Conservation (phyloP, 2,797 vertebrate species). For the Nyctalus aviator region DNA sequence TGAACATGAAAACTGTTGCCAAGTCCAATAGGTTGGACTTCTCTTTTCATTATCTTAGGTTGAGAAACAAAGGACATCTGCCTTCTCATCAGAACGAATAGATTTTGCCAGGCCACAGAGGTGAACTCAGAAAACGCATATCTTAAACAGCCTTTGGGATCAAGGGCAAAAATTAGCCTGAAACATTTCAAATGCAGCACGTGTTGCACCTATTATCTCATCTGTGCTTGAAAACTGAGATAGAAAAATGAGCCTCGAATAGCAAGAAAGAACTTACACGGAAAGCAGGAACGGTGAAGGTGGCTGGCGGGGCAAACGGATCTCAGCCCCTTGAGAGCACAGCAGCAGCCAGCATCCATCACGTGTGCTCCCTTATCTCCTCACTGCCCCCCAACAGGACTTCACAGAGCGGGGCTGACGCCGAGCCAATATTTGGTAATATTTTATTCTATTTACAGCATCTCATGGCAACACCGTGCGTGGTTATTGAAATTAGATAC, state of each 20-base stretch:
- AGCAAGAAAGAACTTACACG: slow-evolving; percentile 14
- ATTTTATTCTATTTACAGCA: neutral
- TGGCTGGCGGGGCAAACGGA: neutral
- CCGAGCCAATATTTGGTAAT: slow-evolving; percentile 69
- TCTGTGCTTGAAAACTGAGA: slow-evolving; percentile 80
- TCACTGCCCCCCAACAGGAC: slow-evolving; percentile 60
- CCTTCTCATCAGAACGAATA: accelerated
- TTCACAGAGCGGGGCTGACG: slow-evolving; percentile 44
- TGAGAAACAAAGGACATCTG: accelerated
- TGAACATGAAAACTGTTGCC: accelerated
- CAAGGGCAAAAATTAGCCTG: slow-evolving; percentile 51
- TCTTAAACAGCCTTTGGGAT: slow-evolving; percentile 3
- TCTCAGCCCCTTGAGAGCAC: slow-evolving; percentile 58
- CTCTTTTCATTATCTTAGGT: neutral
- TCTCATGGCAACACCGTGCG: neutral
- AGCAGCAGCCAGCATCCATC: slow-evolving; percentile 75
- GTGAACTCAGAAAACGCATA: neutral
- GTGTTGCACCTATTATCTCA: neutral
- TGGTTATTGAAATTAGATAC: neutral
- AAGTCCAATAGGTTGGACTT: neutral
- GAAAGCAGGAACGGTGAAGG: neutral
- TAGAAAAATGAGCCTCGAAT: slow-evolving; percentile 61
- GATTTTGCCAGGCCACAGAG: neutral
- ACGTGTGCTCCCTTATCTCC: slow-evolving; percentile 72
- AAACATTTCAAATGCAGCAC: slow-evolving; percentile 45